Base-by-base conservation (phyloP, 2,113 vertebrate species). In the Burhinus bistriatus region DNA sequence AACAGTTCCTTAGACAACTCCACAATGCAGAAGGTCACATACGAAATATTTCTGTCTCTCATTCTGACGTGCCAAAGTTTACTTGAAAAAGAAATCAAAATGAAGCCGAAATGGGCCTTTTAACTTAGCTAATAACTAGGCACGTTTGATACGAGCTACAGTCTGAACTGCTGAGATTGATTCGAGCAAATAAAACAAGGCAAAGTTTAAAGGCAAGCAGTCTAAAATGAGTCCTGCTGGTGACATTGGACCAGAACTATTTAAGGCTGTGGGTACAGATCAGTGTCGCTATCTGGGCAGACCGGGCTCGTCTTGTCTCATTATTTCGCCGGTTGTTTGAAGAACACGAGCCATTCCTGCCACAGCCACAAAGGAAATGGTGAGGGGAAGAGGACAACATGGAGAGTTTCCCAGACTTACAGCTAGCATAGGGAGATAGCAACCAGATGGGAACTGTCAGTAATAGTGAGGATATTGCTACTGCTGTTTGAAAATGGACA, bases 401-500 rank as follows among this genome's bases (percentile, higher is more conserved):
- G 20, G 90, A 81, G 96, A 90, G 51, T 11, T 89, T 93, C 92
- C 90, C 97, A 94, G 92, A 73, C 79, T 59, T 59, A 3, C 73
- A 68, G 89, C 8, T 16, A 86, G 76, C 36, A 10, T 4, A 1
- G 78, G 59, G 76, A 90, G 71, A 47, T 77, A 95, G 83, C 92
- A 64, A 85, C 94, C 97, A 97, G 96, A 77, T 97, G 96, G 97
- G 61, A 97, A 76, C 17, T 77, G 95, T 97, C 96, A 97, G 81
- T 5, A 76, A 2, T 26, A 45, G 95, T 1, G 91, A 82, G 94
- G 97, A 55, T 73, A 58, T 14, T 49, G 95, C 92, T 93, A 87
- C 95, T 18, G 93, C 96, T 58, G 71, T 51, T 82, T 72, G 89
- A 69, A n/a, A 45, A 55, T 2, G 70, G 95, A 54, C 83, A 89